Percentiles rank a stretch among this genome's conserved stretches.
Evolutionary conservation across 1,140 invertebrate species (phyloP).

Genomic region (Coenobita brevimanus): DNA sequence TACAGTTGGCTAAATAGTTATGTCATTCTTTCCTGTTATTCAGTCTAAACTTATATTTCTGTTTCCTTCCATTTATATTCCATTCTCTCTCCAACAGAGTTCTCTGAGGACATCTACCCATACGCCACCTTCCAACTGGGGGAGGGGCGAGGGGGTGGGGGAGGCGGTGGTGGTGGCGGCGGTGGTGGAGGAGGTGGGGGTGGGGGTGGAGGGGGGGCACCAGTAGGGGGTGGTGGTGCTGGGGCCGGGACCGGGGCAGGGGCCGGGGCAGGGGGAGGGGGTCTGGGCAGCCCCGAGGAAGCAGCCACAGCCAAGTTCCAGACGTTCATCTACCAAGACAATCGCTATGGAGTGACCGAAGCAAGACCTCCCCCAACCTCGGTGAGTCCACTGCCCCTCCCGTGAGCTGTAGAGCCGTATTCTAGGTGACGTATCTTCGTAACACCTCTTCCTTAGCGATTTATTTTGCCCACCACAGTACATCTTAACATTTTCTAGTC

Average conservation of each 20-base stretch:
- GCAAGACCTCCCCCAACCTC: constrained; percentile 41
- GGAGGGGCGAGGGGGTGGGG: constrained; percentile 36
- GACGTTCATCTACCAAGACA: constrained; percentile 51
- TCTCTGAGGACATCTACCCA: constrained; percentile 65
- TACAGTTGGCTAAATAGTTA: too few species aligned
- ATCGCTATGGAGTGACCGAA: constrained; percentile 55
- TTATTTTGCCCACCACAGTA: too few species aligned
- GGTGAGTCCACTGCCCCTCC: constrained; percentile 52
- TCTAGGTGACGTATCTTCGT: too few species aligned
- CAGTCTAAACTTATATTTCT: neutral
- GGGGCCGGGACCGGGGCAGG: neutral
- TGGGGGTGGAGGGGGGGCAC: constrained; percentile 3
- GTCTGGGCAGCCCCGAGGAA: constrained; percentile 23
- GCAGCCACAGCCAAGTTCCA: constrained; percentile 58
- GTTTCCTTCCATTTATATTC: neutral
- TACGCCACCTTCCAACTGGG: constrained; percentile 67
- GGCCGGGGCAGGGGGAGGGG: neutral
- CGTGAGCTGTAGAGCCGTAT: too few species aligned
- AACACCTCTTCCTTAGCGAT: too few species aligned
- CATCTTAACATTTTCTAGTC: too few species aligned
- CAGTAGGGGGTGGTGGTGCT: constrained; percentile 29
- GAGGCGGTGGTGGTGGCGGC: neutral
- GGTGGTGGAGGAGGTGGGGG: neutral
- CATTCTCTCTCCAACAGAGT: constrained; percentile 24
- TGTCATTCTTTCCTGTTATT: neutral